Conservation (phyloP, 2,888 invertebrate genomes). For the Protophormia terraenovae region DNA sequence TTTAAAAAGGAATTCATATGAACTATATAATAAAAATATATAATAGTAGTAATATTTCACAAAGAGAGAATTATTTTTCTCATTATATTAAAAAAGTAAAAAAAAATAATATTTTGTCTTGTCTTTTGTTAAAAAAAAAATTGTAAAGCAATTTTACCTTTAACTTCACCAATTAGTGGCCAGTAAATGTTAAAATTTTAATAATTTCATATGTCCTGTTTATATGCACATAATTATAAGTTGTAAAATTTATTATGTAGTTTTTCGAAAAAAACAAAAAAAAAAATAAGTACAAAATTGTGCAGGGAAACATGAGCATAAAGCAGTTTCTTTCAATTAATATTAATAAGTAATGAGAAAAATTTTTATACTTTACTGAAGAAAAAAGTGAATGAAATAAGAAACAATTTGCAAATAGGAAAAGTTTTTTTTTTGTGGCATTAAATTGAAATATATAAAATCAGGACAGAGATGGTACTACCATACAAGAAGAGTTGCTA, state of each 20-base stretch:
- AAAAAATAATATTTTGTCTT: background rate
- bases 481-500: too few species aligned
- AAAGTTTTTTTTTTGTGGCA: slow-evolving; percentile 41
- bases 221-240: slow-evolving; percentile 41
- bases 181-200: slow-evolving; percentile 32
- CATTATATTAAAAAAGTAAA: background rate
- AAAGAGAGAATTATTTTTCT: background rate
- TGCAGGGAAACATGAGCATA: slow-evolving; percentile 1
- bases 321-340: slow-evolving; percentile 60
- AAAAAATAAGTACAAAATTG: background rate
- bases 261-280: slow-evolving; percentile 25
- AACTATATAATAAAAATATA: slow-evolving; percentile 31
- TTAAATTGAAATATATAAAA: slow-evolving; percentile 30
- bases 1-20: slow-evolving; percentile 11
- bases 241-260: slow-evolving; percentile 44
- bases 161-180: slow-evolving; percentile 59
- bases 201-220: slow-evolving; percentile 23
- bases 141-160: slow-evolving; percentile 1
- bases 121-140: background rate
- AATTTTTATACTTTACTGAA: background rate
- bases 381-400: background rate
- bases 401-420: slow-evolving; percentile 25
- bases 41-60: slow-evolving; percentile 31
- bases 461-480: background rate
- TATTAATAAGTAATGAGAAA: slow-evolving; percentile 42